Base-by-base conservation (phyloP, 2,797 vertebrate species). In the Amblyraja radiata region DNA sequence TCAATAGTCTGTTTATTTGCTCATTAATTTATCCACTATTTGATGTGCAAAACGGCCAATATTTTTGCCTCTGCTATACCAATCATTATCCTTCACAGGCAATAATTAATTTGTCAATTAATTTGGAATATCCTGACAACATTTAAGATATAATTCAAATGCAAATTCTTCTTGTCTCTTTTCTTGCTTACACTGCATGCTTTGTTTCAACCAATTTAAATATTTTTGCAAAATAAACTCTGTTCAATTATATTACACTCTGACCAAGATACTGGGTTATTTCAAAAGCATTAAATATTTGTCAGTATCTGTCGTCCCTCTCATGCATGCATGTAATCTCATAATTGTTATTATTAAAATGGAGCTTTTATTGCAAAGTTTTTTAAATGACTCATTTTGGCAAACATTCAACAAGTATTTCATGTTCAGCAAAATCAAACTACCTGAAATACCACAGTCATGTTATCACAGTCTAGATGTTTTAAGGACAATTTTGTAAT, bases 261-360 rank as follows among this genome's bases (percentile, higher is more conserved):
- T 88, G 84, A 18, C 63, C 18, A 32, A 16, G 25, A 68, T 28
- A 88, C n/a, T 88, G 61, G 61, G n/a, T 18, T 88, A 36, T 88
- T 65, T 88, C 84, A 88, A 68, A 88, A 36, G 32, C n/a, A 36
- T 88, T 88, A 36, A 88, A 68, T 68, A 68, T 88, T 88, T 88
- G 63, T 11, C 84, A 68, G 63, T 36, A 36, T 68, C 63, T 88
- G 63, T 88, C 84, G 32, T 88, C n/a, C n/a, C 63, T 74, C 61
- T 36, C 54, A 10, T 36, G 6, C 1, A 3, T 78, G 77, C 32
- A 5, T 78, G 77, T 36, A 14, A 78, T 78, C 77, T 36, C 16
- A 36, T 78, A 16, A 78, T 36, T 65, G 63, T 88, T 68, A 36
- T 68, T 88, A 8, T 21, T 88, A 88, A 32, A 88, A 68, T 68